phyloP scores from a whole-genome alignment of 2,113 vertebrate genomes.

The Lepus timidus region DNA sequence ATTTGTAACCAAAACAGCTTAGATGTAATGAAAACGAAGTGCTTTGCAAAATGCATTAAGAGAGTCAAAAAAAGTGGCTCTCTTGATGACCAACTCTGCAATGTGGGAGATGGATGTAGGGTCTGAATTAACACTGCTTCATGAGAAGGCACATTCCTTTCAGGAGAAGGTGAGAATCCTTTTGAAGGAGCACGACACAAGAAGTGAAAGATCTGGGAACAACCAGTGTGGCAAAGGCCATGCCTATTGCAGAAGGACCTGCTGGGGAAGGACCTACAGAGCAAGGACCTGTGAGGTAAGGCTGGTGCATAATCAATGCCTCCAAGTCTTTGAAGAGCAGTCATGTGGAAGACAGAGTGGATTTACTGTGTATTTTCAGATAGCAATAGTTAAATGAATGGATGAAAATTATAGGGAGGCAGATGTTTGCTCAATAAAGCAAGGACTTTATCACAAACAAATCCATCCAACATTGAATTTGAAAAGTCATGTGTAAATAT shows the following conservation, averaged over 20 bases:
- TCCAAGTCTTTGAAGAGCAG: not conserved
- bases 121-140: not conserved
- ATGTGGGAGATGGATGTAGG: not conserved
- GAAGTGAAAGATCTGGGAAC: not conserved
- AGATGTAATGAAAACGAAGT: not conserved
- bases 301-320: not conserved
- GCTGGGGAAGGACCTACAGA: not conserved
- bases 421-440: not conserved
- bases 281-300: not conserved
- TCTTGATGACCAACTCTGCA: not conserved
- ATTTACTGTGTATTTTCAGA: not conserved
- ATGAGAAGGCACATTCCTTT: not conserved
- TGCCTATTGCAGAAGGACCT: no score
- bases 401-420: not conserved
- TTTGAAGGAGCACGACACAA: not conserved
- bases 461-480: constrained; percentile 8
- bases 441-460: not conserved
- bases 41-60: not conserved
- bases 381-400: not conserved
- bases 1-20: not conserved
- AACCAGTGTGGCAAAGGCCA: not conserved
- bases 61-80: not conserved
- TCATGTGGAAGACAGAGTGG: not conserved
- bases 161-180: not conserved
- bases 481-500: not conserved